Evolutionary conservation across 2,113 vertebrate species (phyloP).

Genomic region (Grallaria varia): DNA sequence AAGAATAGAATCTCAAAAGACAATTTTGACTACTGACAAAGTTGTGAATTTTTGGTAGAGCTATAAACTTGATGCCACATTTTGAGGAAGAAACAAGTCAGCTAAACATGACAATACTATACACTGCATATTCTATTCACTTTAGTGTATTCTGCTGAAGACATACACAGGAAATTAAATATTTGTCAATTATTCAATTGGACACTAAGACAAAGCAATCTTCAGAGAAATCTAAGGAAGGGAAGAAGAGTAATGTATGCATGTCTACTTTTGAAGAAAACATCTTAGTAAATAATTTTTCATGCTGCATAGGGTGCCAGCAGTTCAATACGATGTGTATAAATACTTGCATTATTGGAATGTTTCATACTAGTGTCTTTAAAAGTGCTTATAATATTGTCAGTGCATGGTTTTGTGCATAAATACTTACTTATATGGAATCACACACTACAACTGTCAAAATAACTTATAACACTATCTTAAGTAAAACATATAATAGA

Average conservation of each 20-base stretch:
- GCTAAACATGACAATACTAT: not conserved
- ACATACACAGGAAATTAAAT: not conserved
- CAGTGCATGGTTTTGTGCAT: not conserved
- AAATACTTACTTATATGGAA: constrained; percentile 37
- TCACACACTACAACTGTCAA: not conserved
- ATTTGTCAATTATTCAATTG: not conserved
- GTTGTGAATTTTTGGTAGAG: not conserved
- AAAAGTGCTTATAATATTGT: constrained; percentile 23
- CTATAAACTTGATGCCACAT: not conserved
- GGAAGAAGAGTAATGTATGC: not conserved
- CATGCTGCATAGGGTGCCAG: not conserved
- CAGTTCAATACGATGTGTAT: not conserved
- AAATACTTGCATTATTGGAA: constrained; percentile 29
- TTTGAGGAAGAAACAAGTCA: not conserved
- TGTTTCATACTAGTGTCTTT: constrained; percentile 11
- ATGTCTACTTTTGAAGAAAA: not conserved
- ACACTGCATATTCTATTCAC: not conserved
- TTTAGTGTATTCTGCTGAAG: not conserved
- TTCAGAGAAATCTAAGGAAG: not conserved
- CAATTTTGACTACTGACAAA: not conserved
- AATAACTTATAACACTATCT: not conserved
- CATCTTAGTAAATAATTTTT: not conserved
- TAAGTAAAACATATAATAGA: not conserved
- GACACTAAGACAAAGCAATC: not conserved
- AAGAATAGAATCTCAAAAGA: not conserved